These are phyloP conservation scores for Rhinoptilus africanus DNA, from an alignment of 2,113 vertebrate species.

Conservation along the genomic window DNA sequence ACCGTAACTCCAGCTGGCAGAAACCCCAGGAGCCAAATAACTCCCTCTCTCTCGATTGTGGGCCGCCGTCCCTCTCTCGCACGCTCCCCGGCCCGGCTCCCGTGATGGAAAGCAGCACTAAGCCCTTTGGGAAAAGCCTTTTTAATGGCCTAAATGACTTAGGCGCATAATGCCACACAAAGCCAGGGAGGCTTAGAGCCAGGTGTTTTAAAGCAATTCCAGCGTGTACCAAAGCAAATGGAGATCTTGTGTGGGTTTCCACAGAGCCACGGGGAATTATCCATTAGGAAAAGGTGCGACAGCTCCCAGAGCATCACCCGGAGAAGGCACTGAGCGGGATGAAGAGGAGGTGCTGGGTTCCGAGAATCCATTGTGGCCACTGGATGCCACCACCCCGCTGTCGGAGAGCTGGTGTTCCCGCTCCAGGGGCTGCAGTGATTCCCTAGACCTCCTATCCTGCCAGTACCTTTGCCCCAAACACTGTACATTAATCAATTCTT, in stretches of 20 bases:
- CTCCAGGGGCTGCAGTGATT: background rate
- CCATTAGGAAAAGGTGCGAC: fast-evolving
- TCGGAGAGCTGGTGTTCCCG: background rate
- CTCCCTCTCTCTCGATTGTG: fast-evolving
- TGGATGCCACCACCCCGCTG: background rate
- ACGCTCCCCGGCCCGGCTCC: fast-evolving
- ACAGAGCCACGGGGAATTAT: background rate
- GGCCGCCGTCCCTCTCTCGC: background rate
- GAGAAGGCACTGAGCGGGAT: background rate
- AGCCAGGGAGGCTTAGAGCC: background rate
- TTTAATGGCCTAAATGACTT: background rate
- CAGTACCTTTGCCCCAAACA: background rate
- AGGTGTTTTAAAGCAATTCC: background rate
- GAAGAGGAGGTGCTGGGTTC: background rate
- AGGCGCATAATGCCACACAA: background rate
- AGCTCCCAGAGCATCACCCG: background rate
- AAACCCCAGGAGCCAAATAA: background rate
- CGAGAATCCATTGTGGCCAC: background rate
- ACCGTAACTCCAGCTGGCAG: background rate
- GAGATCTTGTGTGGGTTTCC: background rate
- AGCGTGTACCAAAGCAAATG: fast-evolving
- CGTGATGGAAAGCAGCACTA: background rate
- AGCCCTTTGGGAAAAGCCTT: background rate
- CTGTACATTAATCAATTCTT: background rate
- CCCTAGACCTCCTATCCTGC: background rate